Conservation (phyloP, 2,888 invertebrate genomes). For the Synanthedon myopaeformis region DNA sequence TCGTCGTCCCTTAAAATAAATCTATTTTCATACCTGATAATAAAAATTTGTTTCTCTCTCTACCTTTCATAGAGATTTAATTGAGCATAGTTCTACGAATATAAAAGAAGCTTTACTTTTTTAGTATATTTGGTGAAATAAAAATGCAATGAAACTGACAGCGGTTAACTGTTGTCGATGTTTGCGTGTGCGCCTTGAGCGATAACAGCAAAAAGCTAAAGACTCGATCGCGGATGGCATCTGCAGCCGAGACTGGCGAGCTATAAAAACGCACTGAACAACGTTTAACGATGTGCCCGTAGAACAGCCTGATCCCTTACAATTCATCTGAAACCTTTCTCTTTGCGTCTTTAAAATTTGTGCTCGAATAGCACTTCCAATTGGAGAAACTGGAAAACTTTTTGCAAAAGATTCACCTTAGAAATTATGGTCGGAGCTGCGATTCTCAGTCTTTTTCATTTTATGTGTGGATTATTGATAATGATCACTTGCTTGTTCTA, state of each 20-base stretch:
- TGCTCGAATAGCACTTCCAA: not conserved
- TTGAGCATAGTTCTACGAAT: too few relatives aligned
- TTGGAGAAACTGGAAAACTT: not conserved
- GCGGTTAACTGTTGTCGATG: conserved; percentile 37
- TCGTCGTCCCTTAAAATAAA: too few relatives aligned
- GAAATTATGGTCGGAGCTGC: too few relatives aligned
- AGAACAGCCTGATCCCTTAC: conserved; percentile 3
- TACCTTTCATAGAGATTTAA: too few relatives aligned
- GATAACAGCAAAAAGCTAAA: conserved; percentile 40
- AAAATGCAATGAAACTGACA: conserved; percentile 6
- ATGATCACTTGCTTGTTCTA: too few relatives aligned
- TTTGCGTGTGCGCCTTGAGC: conserved; percentile 20
- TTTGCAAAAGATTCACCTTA: too few relatives aligned
- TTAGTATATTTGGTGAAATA: too few relatives aligned
- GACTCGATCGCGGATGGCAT: conserved; percentile 43
- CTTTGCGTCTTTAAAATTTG: not conserved
- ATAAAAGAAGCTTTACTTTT: too few relatives aligned
- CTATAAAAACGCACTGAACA: conserved; percentile 50
- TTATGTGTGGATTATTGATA: too few relatives aligned
- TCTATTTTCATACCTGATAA: too few relatives aligned
- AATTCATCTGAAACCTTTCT: not conserved
- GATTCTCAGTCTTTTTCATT: too few relatives aligned
- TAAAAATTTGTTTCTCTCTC: too few relatives aligned
- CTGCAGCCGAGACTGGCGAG: conserved; percentile 32
- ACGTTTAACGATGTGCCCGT: conserved; percentile 33